Evolutionary conservation across 2,797 vertebrate genomes (phyloP), one percentile per base, ranked within the genome.

Genomic region (Sebastolobus altivelis): DNA sequence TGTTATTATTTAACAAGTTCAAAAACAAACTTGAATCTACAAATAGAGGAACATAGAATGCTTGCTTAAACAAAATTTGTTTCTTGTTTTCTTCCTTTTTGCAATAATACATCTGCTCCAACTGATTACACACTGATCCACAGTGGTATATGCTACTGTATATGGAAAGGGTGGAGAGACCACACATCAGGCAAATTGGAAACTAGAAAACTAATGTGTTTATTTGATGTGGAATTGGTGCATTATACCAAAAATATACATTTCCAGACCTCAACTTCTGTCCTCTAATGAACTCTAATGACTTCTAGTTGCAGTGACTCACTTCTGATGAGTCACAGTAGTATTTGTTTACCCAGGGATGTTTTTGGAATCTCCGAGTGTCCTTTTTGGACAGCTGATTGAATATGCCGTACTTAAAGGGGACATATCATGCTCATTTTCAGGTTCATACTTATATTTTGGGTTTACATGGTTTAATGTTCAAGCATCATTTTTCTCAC

Each of bases 151-250:
- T 65, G 9, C 4, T 67, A 33, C 1, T n/a, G 11, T 18, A 31
- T 25, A 67, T 25, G 25, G 59, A 63, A 55, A 31, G 22, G 61
- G 70, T 40, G 72, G 37, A 14, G 22, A 33, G 27, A 65, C 76
- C 59, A 65, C 59, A 65, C 76, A 71, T 22, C n/a, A 37, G 1
- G 33, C 31, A 72, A 79, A 52, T 13, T 75, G 58, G 38, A 81
- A 84, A 66, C 11, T 25, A 63, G 56, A 65, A 79, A 72, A 65
- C 16, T 38, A 38, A 37, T 67, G 11, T 52, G 20, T 27, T 35
- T 49, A 63, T 83, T 78, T 86, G 46, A 87, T 82, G 81, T 82
- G 83, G 52, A 70, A 72, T 73, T 72, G 65, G 22, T 72, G 1
- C 56, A 67, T 43, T 37, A 37, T 33, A 55, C 55, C 52, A 69